A percentile compares a stretch with the other conserved stretches of the same genome.
These are phyloP conservation scores for Prunella fulvescens DNA, from an alignment of 2,113 vertebrate genomes.

Conservation along the genomic window DNA sequence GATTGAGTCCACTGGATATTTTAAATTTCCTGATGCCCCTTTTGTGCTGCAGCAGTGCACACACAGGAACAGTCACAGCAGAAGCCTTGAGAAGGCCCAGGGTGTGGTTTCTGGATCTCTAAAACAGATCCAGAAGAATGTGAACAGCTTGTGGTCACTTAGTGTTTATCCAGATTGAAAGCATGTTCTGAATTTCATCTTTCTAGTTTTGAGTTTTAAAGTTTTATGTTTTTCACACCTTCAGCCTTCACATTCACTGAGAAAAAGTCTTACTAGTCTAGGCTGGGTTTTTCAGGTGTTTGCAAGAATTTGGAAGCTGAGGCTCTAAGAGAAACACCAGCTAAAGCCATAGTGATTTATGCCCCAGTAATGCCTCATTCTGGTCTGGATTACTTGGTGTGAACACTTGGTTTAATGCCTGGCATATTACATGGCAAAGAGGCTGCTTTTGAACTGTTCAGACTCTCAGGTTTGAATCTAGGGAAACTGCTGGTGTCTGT, in stretches of 20 bases:
- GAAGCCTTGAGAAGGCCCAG: not conserved
- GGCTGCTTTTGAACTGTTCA: not conserved
- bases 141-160: not conserved
- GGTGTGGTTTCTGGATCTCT: not conserved
- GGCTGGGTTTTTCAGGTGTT: not conserved
- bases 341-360: not conserved
- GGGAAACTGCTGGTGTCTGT: rapidly evolving
- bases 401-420: not conserved
- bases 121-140: not conserved
- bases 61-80: not conserved
- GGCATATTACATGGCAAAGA: not conserved
- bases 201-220: not conserved
- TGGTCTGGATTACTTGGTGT: not conserved
- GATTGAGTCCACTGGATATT: rapidly evolving
- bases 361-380: not conserved
- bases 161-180: not conserved
- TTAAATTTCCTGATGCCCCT: not conserved
- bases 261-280: not conserved
- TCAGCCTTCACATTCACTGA: not conserved
- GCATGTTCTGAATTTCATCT: not conserved
- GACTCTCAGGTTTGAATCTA: not conserved
- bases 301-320: not conserved
- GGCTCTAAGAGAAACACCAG: not conserved
- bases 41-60: not conserved
- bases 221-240: not conserved